Evolutionary conservation across 2,797 vertebrate genomes (phyloP), one percentile per base, ranked within the genome.

Genomic region (Smutsia temminckii): DNA sequence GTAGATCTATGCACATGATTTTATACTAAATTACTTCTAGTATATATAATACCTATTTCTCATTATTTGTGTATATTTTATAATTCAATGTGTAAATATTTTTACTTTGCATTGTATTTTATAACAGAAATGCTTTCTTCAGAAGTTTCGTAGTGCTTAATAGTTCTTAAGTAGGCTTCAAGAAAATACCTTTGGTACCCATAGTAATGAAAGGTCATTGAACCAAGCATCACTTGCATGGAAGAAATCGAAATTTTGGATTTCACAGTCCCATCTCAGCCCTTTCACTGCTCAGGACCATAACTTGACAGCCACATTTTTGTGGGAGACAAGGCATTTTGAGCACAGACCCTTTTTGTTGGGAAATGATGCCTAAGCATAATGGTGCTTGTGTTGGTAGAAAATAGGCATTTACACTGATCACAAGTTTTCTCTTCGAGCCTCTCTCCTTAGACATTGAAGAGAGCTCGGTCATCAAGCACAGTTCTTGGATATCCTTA

Each of bases 91-190:
- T 49, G 20, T 80, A 89, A 87, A 63, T 40, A 46, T 57, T 49
- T 74, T 79, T 89, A 90, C 4, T 64, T 89, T 68, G 32, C 29
- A 72, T 72, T 92, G 27, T 61, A 74, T 71, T 64, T 97, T 77
- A 85, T 72, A 90, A 84, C 80, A 42, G 81, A 59, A 95, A 88
- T 87, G 34, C 2, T 90, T 75, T 83, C 80, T 90, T 74, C 12
- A 81, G 83, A 93, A 91, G n/a, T 61, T 90, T 91, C n/a, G 71
- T 37, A 63, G 68, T 20, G 61, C 25, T 89, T 78, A 81, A 85
- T 37, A 17, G 59, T 85, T 81, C n/a, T 92, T 87, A 72, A 46
- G 71, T 57, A 91, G 57, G n/a, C 37, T 78, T 77, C 57, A 92
- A 75, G 68, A 69, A 29, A 46, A 46, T 68, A 66, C 8, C 10